Percentiles rank a stretch among this genome's conserved stretches.
Evolutionary conservation across 92 coral and sea anemone genomes (phyloP).

Genomic region (Actinostola sp.): DNA sequence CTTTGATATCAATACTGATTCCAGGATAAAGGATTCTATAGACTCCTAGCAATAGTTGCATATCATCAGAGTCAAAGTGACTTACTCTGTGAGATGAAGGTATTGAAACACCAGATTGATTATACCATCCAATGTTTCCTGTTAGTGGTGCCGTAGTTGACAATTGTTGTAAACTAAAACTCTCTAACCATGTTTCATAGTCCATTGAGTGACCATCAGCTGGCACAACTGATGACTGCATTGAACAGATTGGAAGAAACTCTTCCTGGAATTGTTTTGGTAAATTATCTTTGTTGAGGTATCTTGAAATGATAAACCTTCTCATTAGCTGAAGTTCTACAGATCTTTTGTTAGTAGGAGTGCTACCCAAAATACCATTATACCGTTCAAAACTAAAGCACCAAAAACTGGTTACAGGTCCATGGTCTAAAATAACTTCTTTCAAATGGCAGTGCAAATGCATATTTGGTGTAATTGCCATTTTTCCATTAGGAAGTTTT

Average conservation of each 20-base stretch:
- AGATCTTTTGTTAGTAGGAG: conserved; percentile 14
- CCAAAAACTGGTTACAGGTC: too few species aligned
- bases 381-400: too few species aligned
- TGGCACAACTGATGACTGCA: too few species aligned
- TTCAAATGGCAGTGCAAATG: conserved; percentile 30
- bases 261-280: background rate
- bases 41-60: conserved; percentile 31
- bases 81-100: conserved; percentile 45
- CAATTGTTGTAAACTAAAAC: background rate
- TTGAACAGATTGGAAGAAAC: background rate
- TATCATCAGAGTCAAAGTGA: conserved; percentile 55
- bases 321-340: conserved; percentile 21
- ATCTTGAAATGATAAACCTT: conserved; percentile 12
- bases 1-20: conserved; percentile 16
- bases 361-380: conserved; percentile 56
- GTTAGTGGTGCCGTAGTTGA: background rate
- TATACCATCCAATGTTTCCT: conserved; percentile 50
- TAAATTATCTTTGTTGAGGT: background rate
- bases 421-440: conserved; percentile 53
- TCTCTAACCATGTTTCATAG: background rate
- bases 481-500: conserved; percentile 41
- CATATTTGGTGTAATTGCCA: too few species aligned
- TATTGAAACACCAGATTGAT: conserved; percentile 19
- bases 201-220: background rate
- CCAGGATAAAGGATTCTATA: conserved; percentile 53